Evolutionary conservation across 2,888 invertebrate genomes (phyloP), one percentile per base, ranked within the genome.

Genomic region (Taphrorychus bicolor): DNA sequence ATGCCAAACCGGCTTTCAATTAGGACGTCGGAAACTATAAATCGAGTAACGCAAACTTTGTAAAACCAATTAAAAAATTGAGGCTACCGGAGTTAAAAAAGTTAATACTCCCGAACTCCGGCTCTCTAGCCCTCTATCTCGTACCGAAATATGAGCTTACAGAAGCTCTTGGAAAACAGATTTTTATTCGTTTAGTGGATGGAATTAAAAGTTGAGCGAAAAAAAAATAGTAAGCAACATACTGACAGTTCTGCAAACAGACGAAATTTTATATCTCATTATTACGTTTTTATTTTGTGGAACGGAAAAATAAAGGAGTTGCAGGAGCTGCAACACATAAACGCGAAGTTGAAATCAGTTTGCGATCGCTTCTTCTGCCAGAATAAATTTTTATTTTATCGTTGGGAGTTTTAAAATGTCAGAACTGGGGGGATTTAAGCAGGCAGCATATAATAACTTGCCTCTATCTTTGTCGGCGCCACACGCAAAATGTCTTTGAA

Each of bases 21-120:
- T 66, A 61, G 42, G 17, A 18, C 45, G 49, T 49, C 54, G 45
- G 14, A 49, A 59, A 61, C 60, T 57, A 57, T 52, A 54, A 60
- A 66, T 66, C 57, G 51, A 23, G 45, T 40, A 61, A 65, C 32
- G 49, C 49, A 60, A 66, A 66, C 66, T 66, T 66, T 56, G 54
- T 42, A 66, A 61, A 61, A 57, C 66, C 51, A 51, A 57, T 66
- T 64, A 62, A 62, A 62, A 56, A 62, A 45, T 54, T 56, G 56
- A 48, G 62, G 23, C 52, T 41, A 41, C 53, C 61, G 32, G 52
- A 56, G 53, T 56, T 62, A 24, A 48, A 61, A 62, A 62, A 23
- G n/a, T 49, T 62, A 56, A 56, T 19, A 18, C 17, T n/a, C n/a
- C 32, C 14, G 21, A 52, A 60, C 32, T 32, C 3, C n/a, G n/a